phyloP scores from a whole-genome alignment of 2,113 vertebrate genomes.

The Thalassarche chlororhynchos region DNA sequence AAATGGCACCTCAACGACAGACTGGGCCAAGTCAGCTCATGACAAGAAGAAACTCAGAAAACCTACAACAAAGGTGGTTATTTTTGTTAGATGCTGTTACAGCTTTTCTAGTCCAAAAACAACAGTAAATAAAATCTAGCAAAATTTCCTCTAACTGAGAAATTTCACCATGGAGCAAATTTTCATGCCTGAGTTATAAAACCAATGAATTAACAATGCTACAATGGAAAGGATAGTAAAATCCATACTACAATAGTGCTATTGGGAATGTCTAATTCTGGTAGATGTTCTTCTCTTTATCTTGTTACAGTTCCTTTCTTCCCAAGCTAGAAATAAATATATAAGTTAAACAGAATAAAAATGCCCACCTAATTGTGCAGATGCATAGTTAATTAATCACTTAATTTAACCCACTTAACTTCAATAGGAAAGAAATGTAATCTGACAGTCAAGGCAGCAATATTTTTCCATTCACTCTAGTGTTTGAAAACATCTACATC shows the following conservation, averaged over 20 bases:
- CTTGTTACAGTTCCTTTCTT: neutral
- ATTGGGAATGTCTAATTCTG: neutral
- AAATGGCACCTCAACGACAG: neutral
- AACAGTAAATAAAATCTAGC: neutral
- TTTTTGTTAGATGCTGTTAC: neutral
- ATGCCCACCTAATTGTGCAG: constrained; percentile 55
- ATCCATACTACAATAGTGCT: neutral
- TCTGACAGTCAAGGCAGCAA: constrained; percentile 24
- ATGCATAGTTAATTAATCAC: constrained; percentile 52
- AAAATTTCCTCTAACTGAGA: neutral
- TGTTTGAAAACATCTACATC: constrained; percentile 25
- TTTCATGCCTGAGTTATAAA: neutral
- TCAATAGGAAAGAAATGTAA: constrained; percentile 31
- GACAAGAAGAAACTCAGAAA: neutral
- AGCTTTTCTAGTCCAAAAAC: neutral
- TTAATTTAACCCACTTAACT: constrained; percentile 57
- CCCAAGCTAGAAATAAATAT: constrained; percentile 4
- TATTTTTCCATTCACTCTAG: constrained; percentile 5
- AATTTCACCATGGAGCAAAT: neutral
- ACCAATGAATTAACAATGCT: neutral
- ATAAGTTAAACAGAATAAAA: constrained; percentile 47
- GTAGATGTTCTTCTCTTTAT: neutral
- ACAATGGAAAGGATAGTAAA: neutral
- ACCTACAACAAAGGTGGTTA: neutral
- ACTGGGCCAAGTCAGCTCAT: neutral